Conservation (phyloP, 2,888 invertebrate species). For the Chrysomela aeneicollis region DNA sequence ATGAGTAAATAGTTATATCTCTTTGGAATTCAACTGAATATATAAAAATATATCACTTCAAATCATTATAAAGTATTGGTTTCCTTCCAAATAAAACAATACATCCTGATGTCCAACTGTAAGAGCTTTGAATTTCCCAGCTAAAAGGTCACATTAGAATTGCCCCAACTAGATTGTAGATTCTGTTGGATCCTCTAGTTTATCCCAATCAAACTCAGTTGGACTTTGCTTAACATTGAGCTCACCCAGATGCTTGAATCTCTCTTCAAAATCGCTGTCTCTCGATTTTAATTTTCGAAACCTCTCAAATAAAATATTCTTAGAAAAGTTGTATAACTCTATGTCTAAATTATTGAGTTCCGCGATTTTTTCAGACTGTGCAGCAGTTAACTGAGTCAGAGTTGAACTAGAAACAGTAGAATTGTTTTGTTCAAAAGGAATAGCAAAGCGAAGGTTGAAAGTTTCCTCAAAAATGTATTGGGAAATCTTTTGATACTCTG, state of each 20-base stretch:
- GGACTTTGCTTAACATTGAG: slow-evolving; percentile 76
- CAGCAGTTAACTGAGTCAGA: slow-evolving; percentile 76
- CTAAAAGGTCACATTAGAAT: not conserved
- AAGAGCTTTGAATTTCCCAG: not conserved
- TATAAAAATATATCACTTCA: no score
- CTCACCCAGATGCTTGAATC: slow-evolving; percentile 86
- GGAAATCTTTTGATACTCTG: slow-evolving; percentile 91
- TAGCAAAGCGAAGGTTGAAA: slow-evolving; percentile 88
- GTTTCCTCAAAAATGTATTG: slow-evolving; percentile 96
- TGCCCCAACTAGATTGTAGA: slow-evolving; percentile 19
- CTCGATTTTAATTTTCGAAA: slow-evolving; percentile 82
- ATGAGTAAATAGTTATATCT: no score
- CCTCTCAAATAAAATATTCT: slow-evolving; percentile 84
- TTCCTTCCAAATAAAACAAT: no score
- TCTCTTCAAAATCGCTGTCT: slow-evolving; percentile 81
- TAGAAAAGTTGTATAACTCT: slow-evolving; percentile 93
- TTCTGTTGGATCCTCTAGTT: slow-evolving; percentile 70
- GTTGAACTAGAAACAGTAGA: slow-evolving; percentile 87
- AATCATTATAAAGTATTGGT: no score
- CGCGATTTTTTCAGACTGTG: slow-evolving; percentile 79
- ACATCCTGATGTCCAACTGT: no score
- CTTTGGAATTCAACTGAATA: no score
- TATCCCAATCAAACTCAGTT: slow-evolving; percentile 91
- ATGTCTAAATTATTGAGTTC: slow-evolving; percentile 88
- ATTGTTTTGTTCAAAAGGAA: slow-evolving; percentile 92